phyloP scores from a whole-genome alignment of 2,888 invertebrate species.

The Onthophagus sagittarius region DNA sequence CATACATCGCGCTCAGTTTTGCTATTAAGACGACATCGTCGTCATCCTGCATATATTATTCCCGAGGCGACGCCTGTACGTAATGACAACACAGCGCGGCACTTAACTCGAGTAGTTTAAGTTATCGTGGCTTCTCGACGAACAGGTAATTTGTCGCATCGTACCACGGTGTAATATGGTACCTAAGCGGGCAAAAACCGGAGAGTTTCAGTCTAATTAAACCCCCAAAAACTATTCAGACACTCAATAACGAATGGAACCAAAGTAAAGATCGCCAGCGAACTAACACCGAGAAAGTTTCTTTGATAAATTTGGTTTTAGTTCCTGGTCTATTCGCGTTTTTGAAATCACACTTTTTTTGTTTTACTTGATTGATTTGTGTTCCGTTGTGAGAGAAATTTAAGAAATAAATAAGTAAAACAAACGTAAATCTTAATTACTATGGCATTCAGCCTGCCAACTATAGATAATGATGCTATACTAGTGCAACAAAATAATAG shows the following conservation, averaged over 20 bases:
- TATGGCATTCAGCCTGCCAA: too few species aligned
- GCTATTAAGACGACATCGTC: slow-evolving; percentile 4
- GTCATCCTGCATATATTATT: slow-evolving; percentile 9
- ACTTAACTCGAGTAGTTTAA: background rate
- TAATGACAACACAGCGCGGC: background rate
- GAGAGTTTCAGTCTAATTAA: background rate
- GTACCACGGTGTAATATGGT: background rate
- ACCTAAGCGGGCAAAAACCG: background rate
- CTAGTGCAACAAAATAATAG: too few species aligned
- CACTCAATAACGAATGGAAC: background rate
- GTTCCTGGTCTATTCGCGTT: too few species aligned
- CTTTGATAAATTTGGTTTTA: background rate
- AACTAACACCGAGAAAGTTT: background rate
- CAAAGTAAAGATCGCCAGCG: background rate
- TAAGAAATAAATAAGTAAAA: too few species aligned
- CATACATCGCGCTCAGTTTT: background rate
- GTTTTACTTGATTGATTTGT: too few species aligned
- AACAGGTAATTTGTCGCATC: background rate
- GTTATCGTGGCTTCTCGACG: background rate
- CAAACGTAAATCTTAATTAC: too few species aligned
- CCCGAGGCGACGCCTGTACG: slow-evolving; percentile 2
- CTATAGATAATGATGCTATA: too few species aligned
- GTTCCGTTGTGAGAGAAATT: too few species aligned
- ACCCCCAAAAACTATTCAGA: background rate
- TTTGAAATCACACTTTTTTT: too few species aligned